A percentile compares a stretch with the other conserved stretches of the same genome.
Evolutionary conservation across 2,797 vertebrate genomes (phyloP).

Genomic region (Huso huso): DNA sequence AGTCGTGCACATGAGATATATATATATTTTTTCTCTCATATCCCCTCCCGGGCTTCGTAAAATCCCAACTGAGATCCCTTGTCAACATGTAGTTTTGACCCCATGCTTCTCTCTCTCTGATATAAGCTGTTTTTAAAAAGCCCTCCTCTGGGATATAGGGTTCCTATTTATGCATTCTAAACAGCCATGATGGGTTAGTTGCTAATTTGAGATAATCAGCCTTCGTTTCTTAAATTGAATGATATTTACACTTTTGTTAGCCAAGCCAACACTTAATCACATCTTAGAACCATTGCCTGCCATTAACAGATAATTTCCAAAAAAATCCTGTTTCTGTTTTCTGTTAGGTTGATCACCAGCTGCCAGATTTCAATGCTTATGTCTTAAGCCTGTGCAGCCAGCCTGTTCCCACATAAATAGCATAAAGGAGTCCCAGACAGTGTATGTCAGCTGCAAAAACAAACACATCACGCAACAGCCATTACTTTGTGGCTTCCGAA

Average conservation of each 20-base stretch:
- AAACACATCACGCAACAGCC: slow-evolving; percentile 6
- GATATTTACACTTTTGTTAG: slow-evolving; percentile 1
- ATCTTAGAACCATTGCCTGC: slow-evolving; percentile 8
- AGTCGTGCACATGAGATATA: too few species aligned
- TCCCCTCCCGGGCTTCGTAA: too few species aligned
- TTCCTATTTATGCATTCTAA: not conserved
- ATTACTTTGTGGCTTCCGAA: slow-evolving; percentile 3
- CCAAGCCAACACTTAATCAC: slow-evolving; percentile 8
- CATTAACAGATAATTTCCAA: slow-evolving; percentile 9
- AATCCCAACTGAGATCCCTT: slow-evolving; percentile 1
- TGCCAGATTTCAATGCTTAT: not conserved
- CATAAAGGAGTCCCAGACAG: slow-evolving; percentile 5
- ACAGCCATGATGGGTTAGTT: not conserved
- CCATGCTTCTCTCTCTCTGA: not conserved
- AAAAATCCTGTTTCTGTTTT: not conserved
- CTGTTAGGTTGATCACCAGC: not conserved
- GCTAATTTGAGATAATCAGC: slow-evolving; percentile 8
- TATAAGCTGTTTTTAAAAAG: slow-evolving; percentile 1
- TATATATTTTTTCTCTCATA: too few species aligned
- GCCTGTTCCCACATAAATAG: slow-evolving; percentile 4
- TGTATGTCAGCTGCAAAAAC: slow-evolving; percentile 3
- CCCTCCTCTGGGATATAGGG: not conserved
- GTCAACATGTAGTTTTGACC: not conserved
- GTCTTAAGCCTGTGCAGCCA: slow-evolving; percentile 3
- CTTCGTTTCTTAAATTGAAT: not conserved